Evolutionary conservation across 2,888 invertebrate species (phyloP).

Genomic region (Pocota personata): DNA sequence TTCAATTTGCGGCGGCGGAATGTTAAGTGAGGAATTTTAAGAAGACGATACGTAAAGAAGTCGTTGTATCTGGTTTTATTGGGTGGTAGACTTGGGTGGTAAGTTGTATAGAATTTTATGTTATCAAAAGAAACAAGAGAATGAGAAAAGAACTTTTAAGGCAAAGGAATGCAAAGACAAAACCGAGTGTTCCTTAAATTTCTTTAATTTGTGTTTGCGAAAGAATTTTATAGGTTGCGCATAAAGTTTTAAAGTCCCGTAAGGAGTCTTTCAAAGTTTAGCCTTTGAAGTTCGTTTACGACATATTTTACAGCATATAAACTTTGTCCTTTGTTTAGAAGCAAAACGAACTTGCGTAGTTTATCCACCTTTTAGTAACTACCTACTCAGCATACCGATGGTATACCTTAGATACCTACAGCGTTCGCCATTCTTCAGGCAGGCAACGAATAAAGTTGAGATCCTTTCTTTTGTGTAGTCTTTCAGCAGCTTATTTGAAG

Average conservation of each 20-base stretch:
- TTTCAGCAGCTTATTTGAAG: too few species aligned
- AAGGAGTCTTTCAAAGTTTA: background rate
- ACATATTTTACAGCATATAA: background rate
- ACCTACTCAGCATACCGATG: too few species aligned
- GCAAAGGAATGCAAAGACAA: background rate
- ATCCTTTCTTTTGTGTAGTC: too few species aligned
- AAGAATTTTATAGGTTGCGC: background rate
- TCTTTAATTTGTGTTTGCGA: background rate
- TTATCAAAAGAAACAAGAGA: background rate
- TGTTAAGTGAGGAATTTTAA: constrained; percentile 68
- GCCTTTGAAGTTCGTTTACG: background rate
- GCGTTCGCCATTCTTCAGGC: too few species aligned
- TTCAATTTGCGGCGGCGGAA: constrained; percentile 66
- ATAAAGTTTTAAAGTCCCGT: background rate
- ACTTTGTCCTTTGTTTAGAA: background rate
- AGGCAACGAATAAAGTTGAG: too few species aligned
- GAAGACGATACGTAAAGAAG: constrained; percentile 33
- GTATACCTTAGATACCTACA: too few species aligned
- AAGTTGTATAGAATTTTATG: constrained; percentile 51
- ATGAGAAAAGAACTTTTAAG: background rate
- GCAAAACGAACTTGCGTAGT: too few species aligned
- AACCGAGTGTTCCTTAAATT: background rate
- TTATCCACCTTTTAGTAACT: too few species aligned
- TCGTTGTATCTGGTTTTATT: constrained; percentile 49
- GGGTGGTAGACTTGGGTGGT: constrained; percentile 68